These are phyloP conservation scores for Drosophila histrio DNA, from an alignment of 2,888 invertebrate species.

Conservation along the genomic window DNA sequence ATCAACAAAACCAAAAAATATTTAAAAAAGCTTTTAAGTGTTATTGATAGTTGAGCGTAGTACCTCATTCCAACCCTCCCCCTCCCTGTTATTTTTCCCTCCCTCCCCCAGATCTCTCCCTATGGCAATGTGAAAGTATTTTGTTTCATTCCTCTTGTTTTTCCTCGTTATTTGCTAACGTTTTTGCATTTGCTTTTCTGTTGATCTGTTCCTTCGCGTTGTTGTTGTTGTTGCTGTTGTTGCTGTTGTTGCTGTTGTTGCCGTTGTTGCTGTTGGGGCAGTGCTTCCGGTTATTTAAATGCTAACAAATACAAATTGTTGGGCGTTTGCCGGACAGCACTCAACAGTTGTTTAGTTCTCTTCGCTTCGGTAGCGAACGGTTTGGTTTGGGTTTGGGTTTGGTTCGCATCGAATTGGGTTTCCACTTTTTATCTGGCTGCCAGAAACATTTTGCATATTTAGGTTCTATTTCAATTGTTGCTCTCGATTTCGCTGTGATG, in stretches of 20 bases:
- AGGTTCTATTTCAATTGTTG: conserved; percentile 57
- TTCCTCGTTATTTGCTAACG: conserved; percentile 33
- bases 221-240: conserved; percentile 13
- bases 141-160: conserved; percentile 24
- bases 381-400: neutral
- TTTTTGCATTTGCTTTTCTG: conserved; percentile 43
- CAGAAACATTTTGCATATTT: conserved; percentile 55
- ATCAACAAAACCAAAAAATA: conserved; percentile 51
- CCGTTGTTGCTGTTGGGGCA: conserved; percentile 19
- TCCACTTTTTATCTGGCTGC: conserved; percentile 39
- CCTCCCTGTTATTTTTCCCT: neutral
- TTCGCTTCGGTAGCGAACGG: conserved; percentile 8
- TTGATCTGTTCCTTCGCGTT: conserved; percentile 44
- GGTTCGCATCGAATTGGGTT: conserved; percentile 29
- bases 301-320: conserved; percentile 76
- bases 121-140: conserved; percentile 38
- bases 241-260: conserved; percentile 3
- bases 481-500: neutral
- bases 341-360: conserved; percentile 72
- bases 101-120: neutral
- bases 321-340: conserved; percentile 63
- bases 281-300: conserved; percentile 78
- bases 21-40: conserved; percentile 77
- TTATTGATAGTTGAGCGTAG: conserved; percentile 71
- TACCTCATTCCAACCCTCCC: neutral